Base-by-base conservation (phyloP, 1,140 invertebrate species). In the Caenorhabditis briggsae region DNA sequence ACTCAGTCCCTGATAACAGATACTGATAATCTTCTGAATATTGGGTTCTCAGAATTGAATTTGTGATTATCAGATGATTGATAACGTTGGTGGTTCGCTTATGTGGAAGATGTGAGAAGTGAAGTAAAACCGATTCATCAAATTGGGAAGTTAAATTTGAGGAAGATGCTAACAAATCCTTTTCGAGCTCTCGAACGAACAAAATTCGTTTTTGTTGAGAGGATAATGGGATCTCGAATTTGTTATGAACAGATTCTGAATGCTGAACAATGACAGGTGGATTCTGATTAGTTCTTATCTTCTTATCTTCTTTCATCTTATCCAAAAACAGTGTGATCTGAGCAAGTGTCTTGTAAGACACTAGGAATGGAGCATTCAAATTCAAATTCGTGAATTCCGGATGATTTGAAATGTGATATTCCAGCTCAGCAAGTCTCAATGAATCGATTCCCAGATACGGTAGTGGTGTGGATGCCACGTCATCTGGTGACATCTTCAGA, bases 151-250 rank as follows among this genome's bases (percentile, higher is more conserved):
- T 25, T 2, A 1, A 16, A 12, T n/a, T 83, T 48, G 11, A 59
- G 43, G 9, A 46, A 33, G 3, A 33, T 2, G 1, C 33, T 33
- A 33, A 33, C 1, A 33, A 16, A 0, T 78, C 70, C 2, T 43
- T 48, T 50, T 78, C 70, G 2, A 78, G 6, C n/a, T 70, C 64
- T 18, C 16, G 43, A 3, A 78, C 46, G 11, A 78, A 78, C 0
- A 50, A n/a, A 23, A 78, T 78, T 78, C 70, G 43, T 53, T 78
- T 78, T 23, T 78, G 70, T 78, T 78, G 46, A 50, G 70, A 78
- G 5, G 70, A 78, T 23, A 78, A 41, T 46, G 70, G 70, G n/a
- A 78, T 78, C 11, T 20, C 2, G 46, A 78, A 78, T 20, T 12
- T 8, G 5, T 78, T n/a, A 50, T 53, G n/a, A 53, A 8, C 12